Evolutionary conservation across 2,888 invertebrate genomes (phyloP).

Genomic region (Linyphia triangularis): DNA sequence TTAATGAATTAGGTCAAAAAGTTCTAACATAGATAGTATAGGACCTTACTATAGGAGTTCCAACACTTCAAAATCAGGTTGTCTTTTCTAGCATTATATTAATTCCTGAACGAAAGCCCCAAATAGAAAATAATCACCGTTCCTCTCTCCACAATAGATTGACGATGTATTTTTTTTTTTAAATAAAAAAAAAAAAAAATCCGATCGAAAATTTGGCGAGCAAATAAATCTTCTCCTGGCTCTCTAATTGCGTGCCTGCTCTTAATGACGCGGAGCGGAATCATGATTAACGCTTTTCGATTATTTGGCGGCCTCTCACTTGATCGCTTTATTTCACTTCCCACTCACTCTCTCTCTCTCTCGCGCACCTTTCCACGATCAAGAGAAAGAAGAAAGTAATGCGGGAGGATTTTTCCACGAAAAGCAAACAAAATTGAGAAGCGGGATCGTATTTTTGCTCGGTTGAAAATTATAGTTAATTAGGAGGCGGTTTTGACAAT

Average conservation of each 20-base stretch:
- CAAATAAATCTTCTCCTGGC: slow-evolving; percentile 20
- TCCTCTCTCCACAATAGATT: no score
- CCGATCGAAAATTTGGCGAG: background rate
- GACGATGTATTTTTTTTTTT: no score
- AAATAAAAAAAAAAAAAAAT: background rate
- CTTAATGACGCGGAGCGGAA: slow-evolving; percentile 38
- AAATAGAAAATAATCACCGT: no score
- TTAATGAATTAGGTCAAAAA: no score
- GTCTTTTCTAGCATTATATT: no score
- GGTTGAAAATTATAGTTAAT: no score
- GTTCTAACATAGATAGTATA: no score
- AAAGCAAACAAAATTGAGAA: background rate
- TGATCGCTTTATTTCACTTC: slow-evolving; percentile 57
- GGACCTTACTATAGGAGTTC: no score
- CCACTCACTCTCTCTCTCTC: background rate
- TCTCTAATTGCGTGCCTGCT: slow-evolving; percentile 61
- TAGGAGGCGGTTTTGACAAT: no score
- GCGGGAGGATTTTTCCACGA: background rate
- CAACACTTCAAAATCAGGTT: no score
- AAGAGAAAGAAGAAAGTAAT: background rate
- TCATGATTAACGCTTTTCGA: slow-evolving; percentile 67
- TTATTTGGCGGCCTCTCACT: slow-evolving; percentile 39
- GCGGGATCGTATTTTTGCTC: no score
- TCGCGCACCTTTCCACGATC: background rate
- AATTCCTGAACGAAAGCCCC: no score